phyloP scores from a whole-genome alignment of 2,888 invertebrate genomes.

The Eueremaeus valkanovi region DNA sequence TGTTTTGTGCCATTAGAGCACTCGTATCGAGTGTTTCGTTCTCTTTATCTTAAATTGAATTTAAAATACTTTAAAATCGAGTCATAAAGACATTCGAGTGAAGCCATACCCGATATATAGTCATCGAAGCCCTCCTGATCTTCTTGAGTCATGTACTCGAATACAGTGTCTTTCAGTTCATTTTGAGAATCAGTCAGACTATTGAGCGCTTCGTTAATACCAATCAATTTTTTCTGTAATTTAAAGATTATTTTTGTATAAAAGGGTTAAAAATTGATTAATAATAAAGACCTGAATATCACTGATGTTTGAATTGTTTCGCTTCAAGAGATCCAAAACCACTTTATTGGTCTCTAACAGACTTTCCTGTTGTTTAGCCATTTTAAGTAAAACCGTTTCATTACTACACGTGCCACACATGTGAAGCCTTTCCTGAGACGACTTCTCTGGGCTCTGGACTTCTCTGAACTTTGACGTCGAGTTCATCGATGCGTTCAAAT shows the following conservation, averaged over 20 bases:
- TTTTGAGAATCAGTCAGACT: slow-evolving; percentile 21
- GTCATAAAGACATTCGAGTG: not conserved
- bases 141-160: slow-evolving; percentile 12
- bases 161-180: slow-evolving; percentile 22
- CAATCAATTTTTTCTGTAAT: slow-evolving; percentile 9
- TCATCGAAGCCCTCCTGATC: slow-evolving; percentile 16
- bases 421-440: not conserved
- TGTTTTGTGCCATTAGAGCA: not conserved
- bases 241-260: not conserved
- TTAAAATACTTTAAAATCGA: not conserved
- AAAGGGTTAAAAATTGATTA: not conserved
- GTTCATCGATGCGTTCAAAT: not conserved
- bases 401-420: slow-evolving; percentile 5
- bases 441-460: not conserved
- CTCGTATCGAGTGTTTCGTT: not conserved
- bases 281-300: slow-evolving; percentile 7
- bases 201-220: not conserved
- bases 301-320: slow-evolving; percentile 3
- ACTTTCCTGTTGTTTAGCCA: slow-evolving; percentile 7
- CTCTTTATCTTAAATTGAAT: not conserved
- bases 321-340: slow-evolving; percentile 1
- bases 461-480: not conserved
- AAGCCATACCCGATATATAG: slow-evolving; percentile 1
- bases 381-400: not conserved
- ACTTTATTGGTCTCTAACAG: slow-evolving; percentile 2